These are phyloP conservation scores for Anabas testudineus DNA, from an alignment of 2,797 vertebrate species.

Conservation along the genomic window DNA sequence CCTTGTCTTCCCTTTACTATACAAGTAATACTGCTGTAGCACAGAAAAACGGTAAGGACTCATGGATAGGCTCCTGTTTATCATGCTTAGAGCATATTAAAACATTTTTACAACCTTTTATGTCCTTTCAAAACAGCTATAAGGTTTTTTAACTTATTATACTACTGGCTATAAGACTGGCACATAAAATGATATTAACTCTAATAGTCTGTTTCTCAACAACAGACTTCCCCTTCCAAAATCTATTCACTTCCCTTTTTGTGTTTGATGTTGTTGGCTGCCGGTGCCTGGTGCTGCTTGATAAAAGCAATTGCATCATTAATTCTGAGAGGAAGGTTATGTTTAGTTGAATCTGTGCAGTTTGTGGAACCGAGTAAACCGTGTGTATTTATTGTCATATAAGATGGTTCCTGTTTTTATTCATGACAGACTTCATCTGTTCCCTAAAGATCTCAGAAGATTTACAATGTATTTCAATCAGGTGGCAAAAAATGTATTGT, in stretches of 20 bases:
- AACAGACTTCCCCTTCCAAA: constrained; percentile 30
- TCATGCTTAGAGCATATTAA: not conserved
- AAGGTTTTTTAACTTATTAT: too few relatives aligned
- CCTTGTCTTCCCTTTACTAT: not conserved
- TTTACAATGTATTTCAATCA: not conserved
- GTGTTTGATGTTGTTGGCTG: not conserved
- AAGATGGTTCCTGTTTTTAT: constrained; percentile 20
- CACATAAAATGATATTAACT: too few relatives aligned
- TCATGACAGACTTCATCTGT: not conserved
- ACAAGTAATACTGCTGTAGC: not conserved
- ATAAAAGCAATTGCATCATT: not conserved
- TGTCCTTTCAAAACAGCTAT: too few relatives aligned
- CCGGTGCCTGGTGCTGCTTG: not conserved
- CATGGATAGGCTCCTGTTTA: not conserved
- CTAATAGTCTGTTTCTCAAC: constrained; percentile 16
- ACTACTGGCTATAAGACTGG: too few relatives aligned
- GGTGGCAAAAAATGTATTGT: not conserved
- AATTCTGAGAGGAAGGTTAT: not conserved
- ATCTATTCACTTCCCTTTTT: constrained; percentile 23
- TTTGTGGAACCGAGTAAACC: not conserved
- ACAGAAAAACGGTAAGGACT: not conserved
- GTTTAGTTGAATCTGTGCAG: not conserved
- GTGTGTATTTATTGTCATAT: not conserved
- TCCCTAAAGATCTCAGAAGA: not conserved
- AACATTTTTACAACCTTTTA: not conserved